Base-by-base conservation (phyloP, 2,888 invertebrate species). In the Prenolepis imparis region DNA sequence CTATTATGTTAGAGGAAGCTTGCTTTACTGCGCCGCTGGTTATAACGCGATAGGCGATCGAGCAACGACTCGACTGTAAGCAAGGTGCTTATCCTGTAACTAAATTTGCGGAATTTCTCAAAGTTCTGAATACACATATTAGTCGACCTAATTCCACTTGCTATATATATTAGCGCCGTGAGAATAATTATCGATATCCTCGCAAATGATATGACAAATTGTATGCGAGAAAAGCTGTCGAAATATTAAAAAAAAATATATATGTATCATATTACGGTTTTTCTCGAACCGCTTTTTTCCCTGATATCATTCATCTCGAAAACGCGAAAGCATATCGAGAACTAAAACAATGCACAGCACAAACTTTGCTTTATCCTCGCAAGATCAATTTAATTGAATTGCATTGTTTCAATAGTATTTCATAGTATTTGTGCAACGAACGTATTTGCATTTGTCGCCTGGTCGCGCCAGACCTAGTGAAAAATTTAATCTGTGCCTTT, bases 61-160 rank as follows among this genome's bases (percentile, higher is more conserved):
- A 36, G 21, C 70, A 80, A 70, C 78, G 59, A 21, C 59, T 59
- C 44, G 70, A 61, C 44, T 70, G 28, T 80, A 44, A 70, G 78
- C 70, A 36, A 44, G 21, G 59, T 70, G 59, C 70, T 80, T 80
- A 78, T 78, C 68, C 59, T 59, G 6, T 80, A 80, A 80, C 70
- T 70, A 80, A 80, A 80, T 80, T 80, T 80, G 78, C 59, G 44
- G 59, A 80, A 80, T 80, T 80, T 70, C 78, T 61, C 70, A 80
- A 80, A 80, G 59, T 80, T 80, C 70, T 57, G 44, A 59, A 61
- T 61, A 80, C 68, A 80, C 68, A 36, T 48, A 70, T 59, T 59
- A 80, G 55, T 61, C 24, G 70, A 68, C 59, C 59, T 78, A 78
- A 68, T 59, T 55, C 59, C 24, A 44, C 28, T 44, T 36, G 57